These are phyloP conservation scores for Zaprionus davidi DNA, from an alignment of 1,140 invertebrate genomes.

Conservation along the genomic window DNA sequence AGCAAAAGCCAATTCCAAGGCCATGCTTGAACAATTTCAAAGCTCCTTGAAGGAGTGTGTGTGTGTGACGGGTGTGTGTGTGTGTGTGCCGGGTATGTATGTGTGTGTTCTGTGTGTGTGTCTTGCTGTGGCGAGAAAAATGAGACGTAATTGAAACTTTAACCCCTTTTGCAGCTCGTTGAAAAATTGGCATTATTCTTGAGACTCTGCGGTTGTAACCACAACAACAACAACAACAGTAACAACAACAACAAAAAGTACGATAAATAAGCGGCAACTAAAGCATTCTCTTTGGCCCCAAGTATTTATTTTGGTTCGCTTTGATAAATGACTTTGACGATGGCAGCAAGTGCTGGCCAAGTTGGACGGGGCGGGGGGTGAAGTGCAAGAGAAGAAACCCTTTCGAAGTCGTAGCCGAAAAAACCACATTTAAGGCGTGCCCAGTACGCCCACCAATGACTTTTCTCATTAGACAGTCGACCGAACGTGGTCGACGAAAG, in stretches of 20 bases:
- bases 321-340: conserved; percentile 80
- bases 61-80: not conserved
- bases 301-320: conserved; percentile 64
- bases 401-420: conserved; percentile 6
- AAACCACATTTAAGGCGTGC: conserved; percentile 49
- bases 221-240: conserved; percentile 16
- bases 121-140: conserved; percentile 16
- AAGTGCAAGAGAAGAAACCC: conserved; percentile 9
- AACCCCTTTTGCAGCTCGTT: conserved; percentile 57
- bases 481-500: conserved; percentile 61
- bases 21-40: conserved; percentile 6
- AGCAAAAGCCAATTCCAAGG: conserved; percentile 27
- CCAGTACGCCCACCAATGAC: conserved; percentile 57
- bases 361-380: too few species aligned
- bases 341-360: not conserved
- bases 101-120: not conserved
- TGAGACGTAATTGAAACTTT: conserved; percentile 71
- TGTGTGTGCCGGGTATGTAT: not conserved
- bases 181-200: conserved; percentile 73
- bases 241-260: conserved; percentile 12
- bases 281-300: conserved; percentile 46
- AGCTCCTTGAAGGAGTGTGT: not conserved
- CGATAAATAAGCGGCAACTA: conserved; percentile 69
- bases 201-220: conserved; percentile 37
- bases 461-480: conserved; percentile 74